Evolutionary conservation across 1,140 invertebrate genomes (phyloP), one percentile per base, ranked within the genome.

Genomic region (Gryllus bimaculatus): DNA sequence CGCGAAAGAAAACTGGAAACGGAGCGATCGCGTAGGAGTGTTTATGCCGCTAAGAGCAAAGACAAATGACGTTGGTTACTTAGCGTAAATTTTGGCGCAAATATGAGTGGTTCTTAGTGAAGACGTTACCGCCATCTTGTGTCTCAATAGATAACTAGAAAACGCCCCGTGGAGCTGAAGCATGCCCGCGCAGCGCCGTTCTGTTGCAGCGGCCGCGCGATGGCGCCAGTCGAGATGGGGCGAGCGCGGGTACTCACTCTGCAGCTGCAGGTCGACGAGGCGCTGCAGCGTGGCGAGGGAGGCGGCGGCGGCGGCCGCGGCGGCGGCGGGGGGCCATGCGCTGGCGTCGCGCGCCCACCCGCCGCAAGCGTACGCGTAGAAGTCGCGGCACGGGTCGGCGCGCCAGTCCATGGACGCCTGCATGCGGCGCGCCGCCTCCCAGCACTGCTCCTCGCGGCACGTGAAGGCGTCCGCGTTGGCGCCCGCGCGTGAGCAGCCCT

Each of bases 301-400:
- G 83, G 85, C 78, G 82, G 83, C 10, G 83, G 83, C 76, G 83
- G 83, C 83, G 81, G 85, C 80, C 80, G 84, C 8, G 47, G 78
- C 15, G 15, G 47, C 5, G 10, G n/a, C 15, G 47, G n/a, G 48
- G 7, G 15, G 54, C 3, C 13, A 18, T 8, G 8, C 78, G 26
- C 39, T 74, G 12, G 48, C 73, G 26, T 48, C 78, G 13, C 18
- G 2, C 0, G 47, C 77, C 83, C 87, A 88, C n/a, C 85, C 84
- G 10, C 91, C 91, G 82, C 92, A 93, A 20, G 91, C 88, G 82
- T 90, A 93, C 83, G 89, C 87, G 84, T 92, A 92, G 84, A 93
- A 93, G 86, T 93, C 91, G 48, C 89, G 86, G 84, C 91, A 93
- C 8, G 90, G 90, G 84, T 89, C 88, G 10, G 84, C 81, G 48